Base-by-base conservation (phyloP, 1,140 invertebrate species). In the Belonocnema kinseyi region DNA sequence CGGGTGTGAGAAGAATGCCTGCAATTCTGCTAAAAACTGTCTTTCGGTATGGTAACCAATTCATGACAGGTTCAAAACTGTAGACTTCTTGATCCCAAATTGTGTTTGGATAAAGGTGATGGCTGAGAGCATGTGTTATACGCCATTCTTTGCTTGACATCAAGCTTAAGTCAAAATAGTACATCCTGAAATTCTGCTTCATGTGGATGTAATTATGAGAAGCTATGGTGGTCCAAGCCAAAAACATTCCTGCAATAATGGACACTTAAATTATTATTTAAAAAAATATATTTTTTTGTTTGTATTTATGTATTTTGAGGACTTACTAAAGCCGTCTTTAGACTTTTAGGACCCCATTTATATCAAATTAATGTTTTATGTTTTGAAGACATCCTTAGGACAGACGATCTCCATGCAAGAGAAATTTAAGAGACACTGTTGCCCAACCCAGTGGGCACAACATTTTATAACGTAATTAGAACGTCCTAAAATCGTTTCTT, bases 141-240 rank as follows among this genome's bases (percentile, higher is more conserved):
- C 96, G 92, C 93, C 96, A 97, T 76, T 96, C 93, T 76, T 94
- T 92, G 17, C 93, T 94, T 4, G 94, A 93, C 88, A 95, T 88
- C 73, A 94, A 85, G 46, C 92, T 90, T 13, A 97, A 87, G 84
- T 97, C 95, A 77, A 96, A 96, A 58, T 96, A 93, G 85, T 96
- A 97, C 94, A 96, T 96, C 58, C 96, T 93, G 92, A 96, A 97
- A 85, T 94, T 97, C 85, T 97, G 94, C 26, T 92, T 93, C 83
- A 94, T 93, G 86, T 98, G 97, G 70, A 97, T 94, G 85, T 96
- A 98, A 89, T 97, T 98, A 85, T 98, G 97, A 0, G 94, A 93
- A 19, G 91, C 92, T 50, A 95, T 92, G 14, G 91, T 88, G 0
- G 93, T 91, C 86, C 94, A 93, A 21, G 91, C 89, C 0, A 97